Conservation (phyloP, 2,888 invertebrate genomes). For the Bimastos eiseni region DNA sequence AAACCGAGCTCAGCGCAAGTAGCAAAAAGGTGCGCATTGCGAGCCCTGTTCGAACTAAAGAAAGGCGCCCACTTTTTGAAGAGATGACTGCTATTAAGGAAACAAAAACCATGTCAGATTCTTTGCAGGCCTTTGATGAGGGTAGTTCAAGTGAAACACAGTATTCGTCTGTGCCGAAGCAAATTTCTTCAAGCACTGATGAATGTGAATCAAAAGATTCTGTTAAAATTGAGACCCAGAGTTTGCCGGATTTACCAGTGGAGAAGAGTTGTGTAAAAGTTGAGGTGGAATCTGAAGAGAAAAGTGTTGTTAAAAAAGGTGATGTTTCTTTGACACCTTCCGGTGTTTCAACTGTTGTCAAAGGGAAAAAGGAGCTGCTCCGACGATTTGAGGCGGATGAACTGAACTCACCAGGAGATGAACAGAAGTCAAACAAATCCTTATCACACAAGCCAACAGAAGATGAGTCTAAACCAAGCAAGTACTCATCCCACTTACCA, state of each 20-base stretch:
- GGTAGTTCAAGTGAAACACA: background rate
- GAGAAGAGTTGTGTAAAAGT: background rate
- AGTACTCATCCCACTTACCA: background rate
- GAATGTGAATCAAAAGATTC: background rate
- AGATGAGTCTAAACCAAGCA: background rate
- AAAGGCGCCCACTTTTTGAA: background rate
- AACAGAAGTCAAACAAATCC: background rate
- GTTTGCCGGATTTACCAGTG: background rate
- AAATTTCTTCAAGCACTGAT: background rate
- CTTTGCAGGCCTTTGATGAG: background rate
- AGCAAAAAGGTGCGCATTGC: background rate
- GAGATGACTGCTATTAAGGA: background rate
- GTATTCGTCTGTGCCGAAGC: background rate
- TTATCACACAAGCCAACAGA: background rate
- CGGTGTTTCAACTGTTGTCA: background rate
- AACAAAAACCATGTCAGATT: background rate
- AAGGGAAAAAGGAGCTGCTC: constrained; percentile 18
- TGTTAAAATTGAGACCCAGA: background rate
- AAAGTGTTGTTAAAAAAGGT: background rate
- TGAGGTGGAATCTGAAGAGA: background rate
- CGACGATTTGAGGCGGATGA: constrained; percentile 2
- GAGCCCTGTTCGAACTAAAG: background rate
- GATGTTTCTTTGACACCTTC: background rate
- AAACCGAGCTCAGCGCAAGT: background rate
- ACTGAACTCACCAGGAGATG: background rate